phyloP scores from a whole-genome alignment of 2,888 invertebrate species.

The Rhimphoctona megacephalus region DNA sequence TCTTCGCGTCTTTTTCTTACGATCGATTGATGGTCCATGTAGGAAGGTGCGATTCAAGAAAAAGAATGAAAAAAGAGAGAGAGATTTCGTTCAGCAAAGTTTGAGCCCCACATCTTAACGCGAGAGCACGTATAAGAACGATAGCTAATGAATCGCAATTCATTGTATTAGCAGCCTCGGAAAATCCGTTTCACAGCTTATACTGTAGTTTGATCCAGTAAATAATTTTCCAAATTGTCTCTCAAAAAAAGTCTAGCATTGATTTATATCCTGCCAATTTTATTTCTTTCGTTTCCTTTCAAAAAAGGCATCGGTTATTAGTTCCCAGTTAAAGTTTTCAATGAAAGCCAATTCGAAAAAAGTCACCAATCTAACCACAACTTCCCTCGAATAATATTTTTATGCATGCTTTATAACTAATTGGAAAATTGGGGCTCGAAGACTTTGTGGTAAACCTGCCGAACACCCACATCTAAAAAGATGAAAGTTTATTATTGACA shows the following conservation, averaged over 20 bases:
- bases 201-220: conserved; percentile 27
- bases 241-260: background rate
- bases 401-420: background rate
- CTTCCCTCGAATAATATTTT: background rate
- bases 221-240: conserved; percentile 22
- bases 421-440: background rate
- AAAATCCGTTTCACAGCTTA: conserved; percentile 51
- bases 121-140: conserved; percentile 65
- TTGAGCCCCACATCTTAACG: conserved; percentile 33
- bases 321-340: background rate
- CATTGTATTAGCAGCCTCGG: conserved; percentile 53
- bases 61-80: conserved; percentile 7
- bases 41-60: conserved; percentile 52
- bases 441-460: background rate
- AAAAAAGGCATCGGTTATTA: background rate
- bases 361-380: background rate
- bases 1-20: conserved; percentile 49
- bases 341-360: background rate
- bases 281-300: background rate
- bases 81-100: conserved; percentile 42
- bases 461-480: background rate
- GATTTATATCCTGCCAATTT: background rate
- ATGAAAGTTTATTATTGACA: conserved; percentile 3
- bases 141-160: conserved; percentile 68
- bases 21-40: conserved; percentile 62